Base-by-base conservation (phyloP, 2,797 vertebrate genomes). In the Acestrorhynchus altus region DNA sequence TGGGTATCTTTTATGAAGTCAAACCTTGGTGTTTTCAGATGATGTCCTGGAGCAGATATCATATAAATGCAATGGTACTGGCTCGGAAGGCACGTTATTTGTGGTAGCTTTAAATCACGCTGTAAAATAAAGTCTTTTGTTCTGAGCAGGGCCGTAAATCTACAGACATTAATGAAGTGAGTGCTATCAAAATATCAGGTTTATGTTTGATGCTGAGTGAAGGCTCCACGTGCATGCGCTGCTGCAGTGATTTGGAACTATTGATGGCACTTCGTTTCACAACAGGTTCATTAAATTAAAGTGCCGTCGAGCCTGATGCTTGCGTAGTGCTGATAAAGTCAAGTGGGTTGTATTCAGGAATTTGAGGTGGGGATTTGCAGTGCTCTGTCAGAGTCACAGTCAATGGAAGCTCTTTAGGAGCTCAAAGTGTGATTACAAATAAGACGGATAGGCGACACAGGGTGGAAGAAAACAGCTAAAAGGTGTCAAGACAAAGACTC, bases 241-340 rank as follows among this genome's bases (percentile, higher is more conserved):
- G 87, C 81, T 56, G 59, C 84, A 72, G 85, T 79, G 83, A 84
- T 88, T 89, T 82, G 89, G 82, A 82, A 83, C 46, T 86, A 87
- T 89, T 89, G 85, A 89, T 88, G 80, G 46, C 78, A 79, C 87
- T 90, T 86, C 80, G 69, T 88, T 86, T 84, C 88, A 84, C 83
- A 83, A 76, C 78, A 86, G 84, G 83, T 87, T 86, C 44, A 83
- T 89, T 90, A 84, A 89, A 88, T 80, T 81, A 83, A 84, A 81
- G 42, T 60, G 39, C 83, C 79, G 85, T 82, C 72, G 75, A 78
- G 72, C 61, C 78, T 81, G 44, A 75, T 72, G 83, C 81, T 88
- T 74, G 73, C 77, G 86, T 80, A 88, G 83, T 84, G 87, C 83
- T 84, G 75, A 86, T 87, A 84, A 87, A 83, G 81, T 77, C 68